phyloP scores from a whole-genome alignment of 2,888 invertebrate species.

The Bruchidius siliquastri region DNA sequence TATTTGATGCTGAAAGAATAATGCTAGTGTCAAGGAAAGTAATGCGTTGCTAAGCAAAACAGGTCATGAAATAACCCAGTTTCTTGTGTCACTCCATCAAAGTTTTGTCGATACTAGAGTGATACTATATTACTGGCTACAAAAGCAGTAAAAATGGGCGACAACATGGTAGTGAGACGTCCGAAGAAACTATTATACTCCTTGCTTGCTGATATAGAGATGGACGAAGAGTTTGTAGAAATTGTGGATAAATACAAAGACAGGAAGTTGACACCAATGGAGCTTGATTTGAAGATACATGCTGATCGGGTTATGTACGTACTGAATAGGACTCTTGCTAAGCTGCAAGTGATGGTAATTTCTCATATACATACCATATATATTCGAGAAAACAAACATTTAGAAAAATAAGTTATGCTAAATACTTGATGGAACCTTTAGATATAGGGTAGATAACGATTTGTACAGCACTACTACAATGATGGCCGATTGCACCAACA shows the following conservation, averaged over 20 bases:
- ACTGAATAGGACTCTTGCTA: conserved; percentile 14
- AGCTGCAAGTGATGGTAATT: conserved; percentile 12
- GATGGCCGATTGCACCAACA: no score
- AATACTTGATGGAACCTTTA: no score
- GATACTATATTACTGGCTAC: neutral
- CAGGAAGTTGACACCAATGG: conserved; percentile 20
- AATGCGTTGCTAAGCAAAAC: no score
- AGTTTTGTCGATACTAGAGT: neutral
- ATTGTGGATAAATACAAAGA: conserved; percentile 16
- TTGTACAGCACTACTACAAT: no score
- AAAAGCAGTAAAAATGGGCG: neutral
- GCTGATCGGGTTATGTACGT: conserved; percentile 49
- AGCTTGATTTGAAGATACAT: conserved; percentile 54
- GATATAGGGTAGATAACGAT: no score
- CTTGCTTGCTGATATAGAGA: neutral
- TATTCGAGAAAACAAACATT: no score
- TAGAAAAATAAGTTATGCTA: neutral
- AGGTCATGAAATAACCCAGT: no score
- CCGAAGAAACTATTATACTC: neutral
- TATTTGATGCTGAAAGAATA: no score
- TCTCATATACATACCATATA: neutral
- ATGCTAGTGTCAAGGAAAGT: no score
- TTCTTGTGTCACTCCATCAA: no score
- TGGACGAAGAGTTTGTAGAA: conserved; percentile 14
- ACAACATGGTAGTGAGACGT: neutral